These are phyloP conservation scores for Lamellibrachia luymesi DNA, from an alignment of 1,140 invertebrate genomes.

Conservation along the genomic window DNA sequence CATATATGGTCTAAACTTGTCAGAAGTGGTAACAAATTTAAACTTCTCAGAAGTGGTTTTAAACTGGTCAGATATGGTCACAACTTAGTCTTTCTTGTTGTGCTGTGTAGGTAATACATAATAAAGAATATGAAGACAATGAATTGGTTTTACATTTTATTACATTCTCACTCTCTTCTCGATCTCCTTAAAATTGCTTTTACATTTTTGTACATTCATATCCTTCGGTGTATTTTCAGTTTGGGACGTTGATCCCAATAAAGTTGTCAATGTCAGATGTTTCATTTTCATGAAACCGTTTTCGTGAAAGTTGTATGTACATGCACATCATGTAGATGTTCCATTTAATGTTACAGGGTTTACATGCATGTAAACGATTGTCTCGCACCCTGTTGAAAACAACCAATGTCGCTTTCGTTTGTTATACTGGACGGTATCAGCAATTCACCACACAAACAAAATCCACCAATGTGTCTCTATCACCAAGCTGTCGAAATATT, in stretches of 20 bases:
- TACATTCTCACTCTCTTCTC: neutral
- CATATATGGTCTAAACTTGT: neutral
- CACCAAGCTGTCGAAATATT: too few species aligned
- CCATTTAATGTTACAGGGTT: neutral
- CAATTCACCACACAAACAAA: neutral
- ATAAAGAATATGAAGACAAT: neutral
- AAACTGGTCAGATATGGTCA: neutral
- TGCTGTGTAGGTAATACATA: neutral
- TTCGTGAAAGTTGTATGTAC: neutral
- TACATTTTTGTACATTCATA: neutral
- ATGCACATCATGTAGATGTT: neutral
- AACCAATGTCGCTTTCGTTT: neutral
- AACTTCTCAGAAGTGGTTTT: neutral
- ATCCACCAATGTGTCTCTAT: neutral
- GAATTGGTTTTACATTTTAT: neutral
- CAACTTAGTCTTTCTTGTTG: neutral
- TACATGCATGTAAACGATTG: neutral
- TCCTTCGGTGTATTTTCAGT: neutral
- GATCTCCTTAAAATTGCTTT: neutral
- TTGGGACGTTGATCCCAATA: neutral
- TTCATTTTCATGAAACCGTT: neutral
- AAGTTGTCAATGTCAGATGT: neutral
- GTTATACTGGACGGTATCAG: neutral
- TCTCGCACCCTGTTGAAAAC: neutral
- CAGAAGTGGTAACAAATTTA: neutral